Percentiles rank a stretch among this genome's conserved stretches.
Evolutionary conservation across 2,888 invertebrate species (phyloP).

Genomic region (Caenorhabditis parvicauda): DNA sequence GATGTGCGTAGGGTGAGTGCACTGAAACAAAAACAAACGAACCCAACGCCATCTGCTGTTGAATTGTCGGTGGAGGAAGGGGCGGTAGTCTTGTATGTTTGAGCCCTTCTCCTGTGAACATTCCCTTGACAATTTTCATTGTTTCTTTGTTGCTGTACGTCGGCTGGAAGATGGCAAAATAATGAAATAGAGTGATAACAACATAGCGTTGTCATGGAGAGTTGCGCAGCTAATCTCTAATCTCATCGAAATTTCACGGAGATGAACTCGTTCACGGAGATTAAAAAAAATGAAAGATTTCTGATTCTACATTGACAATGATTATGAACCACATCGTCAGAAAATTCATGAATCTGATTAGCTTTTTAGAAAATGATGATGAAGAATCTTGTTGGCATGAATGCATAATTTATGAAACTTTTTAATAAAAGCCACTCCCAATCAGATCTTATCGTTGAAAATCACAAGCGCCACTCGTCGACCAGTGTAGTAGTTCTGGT

Average conservation of each 20-base stretch:
- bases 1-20: too few species aligned
- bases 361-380: neutral
- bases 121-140: conserved; percentile 33
- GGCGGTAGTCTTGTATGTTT: conserved; percentile 4
- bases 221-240: conserved; percentile 1
- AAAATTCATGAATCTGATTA: too few species aligned
- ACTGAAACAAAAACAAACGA: conserved; percentile 3
- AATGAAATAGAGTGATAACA: neutral
- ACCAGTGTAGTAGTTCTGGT: neutral
- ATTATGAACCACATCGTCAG: neutral
- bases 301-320: neutral
- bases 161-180: conserved; percentile 20
- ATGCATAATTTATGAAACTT: neutral
- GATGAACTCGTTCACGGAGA: neutral
- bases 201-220: neutral
- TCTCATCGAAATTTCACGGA: neutral
- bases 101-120: conserved; percentile 41
- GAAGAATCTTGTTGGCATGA: neutral
- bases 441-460: conserved; percentile 32
- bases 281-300: neutral
- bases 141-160: conserved; percentile 39
- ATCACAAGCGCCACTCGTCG: conserved; percentile 5
- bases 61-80: conserved; percentile 6
- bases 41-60: conserved; percentile 13
- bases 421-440: conserved; percentile 1